phyloP scores from a whole-genome alignment of 2,797 vertebrate species.

The Acrossocheilus wenchowensis region DNA sequence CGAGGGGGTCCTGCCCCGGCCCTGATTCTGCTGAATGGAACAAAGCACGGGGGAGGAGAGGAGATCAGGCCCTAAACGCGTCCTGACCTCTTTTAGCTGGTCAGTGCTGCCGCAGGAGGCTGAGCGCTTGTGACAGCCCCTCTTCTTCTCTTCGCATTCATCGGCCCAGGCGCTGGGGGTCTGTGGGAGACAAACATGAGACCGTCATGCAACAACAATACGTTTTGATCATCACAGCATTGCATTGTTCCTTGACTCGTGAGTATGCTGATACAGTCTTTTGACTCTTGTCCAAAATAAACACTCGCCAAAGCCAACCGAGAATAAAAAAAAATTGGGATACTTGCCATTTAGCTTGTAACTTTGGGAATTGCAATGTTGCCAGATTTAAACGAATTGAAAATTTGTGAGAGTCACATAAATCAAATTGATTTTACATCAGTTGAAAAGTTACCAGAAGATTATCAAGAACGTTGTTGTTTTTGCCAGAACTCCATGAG shows the following conservation, averaged over 20 bases:
- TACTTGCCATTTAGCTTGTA: background rate
- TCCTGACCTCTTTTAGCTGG: conserved; percentile 89
- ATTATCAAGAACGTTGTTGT: background rate
- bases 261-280: background rate
- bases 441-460: background rate
- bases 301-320: background rate
- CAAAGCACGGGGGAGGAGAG: conserved; percentile 44
- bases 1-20: conserved; percentile 12
- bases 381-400: background rate
- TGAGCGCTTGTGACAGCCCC: conserved; percentile 86
- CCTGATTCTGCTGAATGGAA: conserved; percentile 40
- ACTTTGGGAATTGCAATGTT: background rate
- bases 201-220: conserved; percentile 19
- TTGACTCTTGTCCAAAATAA: conserved; percentile 9
- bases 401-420: background rate
- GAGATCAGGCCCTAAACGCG: conserved; percentile 41
- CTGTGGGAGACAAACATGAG: conserved; percentile 67
- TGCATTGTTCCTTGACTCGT: background rate
- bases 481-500: background rate
- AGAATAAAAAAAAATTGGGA: background rate
- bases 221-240: conserved; percentile 30
- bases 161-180: conserved; percentile 89
- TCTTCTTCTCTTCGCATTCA: conserved; percentile 81
- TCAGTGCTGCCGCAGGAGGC: conserved; percentile 89
- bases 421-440: background rate